These are phyloP conservation scores for Eriosoma lanigerum DNA, from an alignment of 1,140 invertebrate species.

Conservation along the genomic window DNA sequence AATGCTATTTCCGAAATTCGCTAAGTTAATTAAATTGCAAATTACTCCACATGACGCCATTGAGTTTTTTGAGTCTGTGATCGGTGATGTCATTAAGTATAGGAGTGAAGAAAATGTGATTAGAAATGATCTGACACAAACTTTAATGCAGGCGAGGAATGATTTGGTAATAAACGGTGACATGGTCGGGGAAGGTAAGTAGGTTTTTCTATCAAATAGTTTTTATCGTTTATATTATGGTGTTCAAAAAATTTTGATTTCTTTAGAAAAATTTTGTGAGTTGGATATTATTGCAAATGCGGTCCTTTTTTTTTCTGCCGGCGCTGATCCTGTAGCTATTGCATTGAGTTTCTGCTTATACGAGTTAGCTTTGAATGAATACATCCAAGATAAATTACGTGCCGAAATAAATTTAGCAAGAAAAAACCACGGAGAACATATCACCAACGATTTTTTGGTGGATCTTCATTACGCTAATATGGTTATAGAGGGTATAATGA, in stretches of 20 bases:
- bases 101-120: conserved; percentile 54
- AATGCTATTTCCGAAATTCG: not conserved
- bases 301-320: conserved; percentile 61
- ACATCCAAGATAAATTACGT: conserved; percentile 63
- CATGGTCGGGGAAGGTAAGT: no score
- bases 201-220: no score
- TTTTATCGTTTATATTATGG: no score
- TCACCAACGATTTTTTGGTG: conserved; percentile 61
- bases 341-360: conserved; percentile 59
- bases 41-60: conserved; percentile 40
- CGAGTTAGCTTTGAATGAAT: conserved; percentile 61
- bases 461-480: conserved; percentile 59
- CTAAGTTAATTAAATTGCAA: conserved; percentile 13
- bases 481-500: not conserved
- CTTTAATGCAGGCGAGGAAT: conserved; percentile 48
- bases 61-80: conserved; percentile 55
- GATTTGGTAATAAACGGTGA: conserved; percentile 1
- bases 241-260: no score
- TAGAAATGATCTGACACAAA: conserved; percentile 58
- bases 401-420: conserved; percentile 63
- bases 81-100: conserved; percentile 55
- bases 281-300: conserved; percentile 20
- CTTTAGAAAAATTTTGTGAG: conserved; percentile 6
- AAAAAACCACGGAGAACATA: conserved; percentile 58
- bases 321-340: conserved; percentile 64